Evolutionary conservation across 2,113 vertebrate genomes (phyloP), one percentile per base, ranked within the genome.

Genomic region (Emberiza fucata): DNA sequence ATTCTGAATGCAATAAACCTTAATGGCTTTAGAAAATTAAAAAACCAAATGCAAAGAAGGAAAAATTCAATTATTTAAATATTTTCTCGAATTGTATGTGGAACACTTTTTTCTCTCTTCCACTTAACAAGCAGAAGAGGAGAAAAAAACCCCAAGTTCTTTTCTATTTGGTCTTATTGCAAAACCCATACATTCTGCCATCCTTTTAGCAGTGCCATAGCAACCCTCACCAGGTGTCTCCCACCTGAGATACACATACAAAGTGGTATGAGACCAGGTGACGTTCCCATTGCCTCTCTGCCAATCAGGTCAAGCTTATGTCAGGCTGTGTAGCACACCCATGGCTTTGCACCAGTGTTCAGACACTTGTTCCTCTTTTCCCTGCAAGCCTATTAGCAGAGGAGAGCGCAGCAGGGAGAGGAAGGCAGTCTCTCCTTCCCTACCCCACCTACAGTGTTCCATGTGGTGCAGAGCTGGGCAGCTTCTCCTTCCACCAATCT

Each of bases 111-210:
- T 50, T 79, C 27, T 68, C 48, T 91, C 33, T 78, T 70, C 19
- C 31, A 57, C 5, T 60, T 37, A 70, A 45, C 16, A 88, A 37
- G 31, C 18, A 81, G 29, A 87, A 78, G 10, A 75, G 14, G 23
- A 7, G 4, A 0, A 12, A 33, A 65, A 66, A 5, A 0, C 2
- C 2, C 3, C 16, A 42, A 81, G 27, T 8, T 44, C 11, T 50
- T 68, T 86, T 84, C 28, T 60, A 8, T 59, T 87, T 37, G 33
- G 1, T n/a, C 15, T 84, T 18, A 57, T 7, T 70, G 33, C 53
- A 89, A 94, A 81, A 2, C 1, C 6, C 7, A 28, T 18, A 29
- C 2, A 35, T 60, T 81, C 51, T 47, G 8, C 25, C 53, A 53
- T 44, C 37, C 53, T 78, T 71, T 65, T 42, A 89, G 17, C n/a